phyloP scores from a whole-genome alignment of 2,113 vertebrate genomes.

The Platanista minor region DNA sequence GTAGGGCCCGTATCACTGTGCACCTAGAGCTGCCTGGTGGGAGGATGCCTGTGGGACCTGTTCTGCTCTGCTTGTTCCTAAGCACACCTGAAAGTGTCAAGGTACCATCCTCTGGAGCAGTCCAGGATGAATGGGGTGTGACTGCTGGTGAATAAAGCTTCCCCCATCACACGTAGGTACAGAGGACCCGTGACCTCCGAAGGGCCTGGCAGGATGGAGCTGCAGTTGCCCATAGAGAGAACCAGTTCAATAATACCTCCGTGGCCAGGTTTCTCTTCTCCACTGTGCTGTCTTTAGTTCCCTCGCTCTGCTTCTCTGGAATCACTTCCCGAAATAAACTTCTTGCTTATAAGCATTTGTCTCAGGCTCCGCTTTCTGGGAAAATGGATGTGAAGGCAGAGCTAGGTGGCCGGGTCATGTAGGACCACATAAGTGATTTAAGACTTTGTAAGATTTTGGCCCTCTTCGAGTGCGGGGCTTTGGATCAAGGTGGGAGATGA shows the following conservation, averaged over 20 bases:
- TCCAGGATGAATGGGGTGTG: neutral
- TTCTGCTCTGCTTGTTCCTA: neutral
- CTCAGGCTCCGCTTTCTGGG: neutral
- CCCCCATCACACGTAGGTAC: fast-evolving
- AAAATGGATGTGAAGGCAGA: neutral
- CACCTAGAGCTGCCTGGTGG: fast-evolving
- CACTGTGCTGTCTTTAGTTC: neutral
- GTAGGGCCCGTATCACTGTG: neutral
- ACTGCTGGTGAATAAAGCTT: neutral
- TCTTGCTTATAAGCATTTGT: neutral
- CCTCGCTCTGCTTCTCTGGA: neutral
- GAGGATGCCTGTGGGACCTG: neutral
- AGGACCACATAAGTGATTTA: neutral
- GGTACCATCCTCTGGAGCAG: too few relatives aligned
- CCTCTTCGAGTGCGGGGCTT: neutral
- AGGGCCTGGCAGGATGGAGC: neutral
- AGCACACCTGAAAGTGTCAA: neutral
- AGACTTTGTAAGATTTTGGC: neutral
- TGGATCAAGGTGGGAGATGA: neutral
- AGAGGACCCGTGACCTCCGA: neutral
- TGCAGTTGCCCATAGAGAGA: neutral
- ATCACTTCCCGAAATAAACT: neutral
- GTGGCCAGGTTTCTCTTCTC: neutral
- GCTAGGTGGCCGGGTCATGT: neutral
- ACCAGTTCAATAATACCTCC: neutral